Conservation (phyloP, 2,797 vertebrate genomes). For the Tangara arthus region DNA sequence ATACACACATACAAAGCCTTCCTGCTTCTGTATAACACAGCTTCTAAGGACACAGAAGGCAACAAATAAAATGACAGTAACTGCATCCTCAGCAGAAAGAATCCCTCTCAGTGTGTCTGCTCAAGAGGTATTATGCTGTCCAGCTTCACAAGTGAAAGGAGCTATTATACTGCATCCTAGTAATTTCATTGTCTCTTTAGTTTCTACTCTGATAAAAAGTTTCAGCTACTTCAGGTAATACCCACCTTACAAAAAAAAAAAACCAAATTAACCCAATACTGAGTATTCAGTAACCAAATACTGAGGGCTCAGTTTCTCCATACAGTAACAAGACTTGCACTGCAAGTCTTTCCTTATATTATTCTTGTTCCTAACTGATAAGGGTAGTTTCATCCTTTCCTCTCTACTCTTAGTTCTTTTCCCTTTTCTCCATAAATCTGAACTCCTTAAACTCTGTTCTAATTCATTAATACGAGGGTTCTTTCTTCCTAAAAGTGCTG, state of each 20-base stretch:
- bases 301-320: not conserved
- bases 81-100: not conserved
- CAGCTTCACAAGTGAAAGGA: not conserved
- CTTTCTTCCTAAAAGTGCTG: not conserved
- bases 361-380: not conserved
- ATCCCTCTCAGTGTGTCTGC: not conserved
- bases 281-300: not conserved
- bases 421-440: not conserved
- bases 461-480: not conserved
- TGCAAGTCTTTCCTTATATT: not conserved
- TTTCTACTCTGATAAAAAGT: not conserved
- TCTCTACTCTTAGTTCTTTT: not conserved
- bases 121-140: not conserved
- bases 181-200: not conserved
- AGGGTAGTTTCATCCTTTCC: not conserved
- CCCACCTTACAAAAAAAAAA: rapidly evolving
- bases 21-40: not conserved
- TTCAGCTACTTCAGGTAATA: not conserved
- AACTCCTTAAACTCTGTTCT: not conserved
- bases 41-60: not conserved
- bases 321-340: not conserved
- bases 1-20: not conserved
- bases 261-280: not conserved
- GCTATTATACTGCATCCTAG: not conserved
- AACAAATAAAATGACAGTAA: not conserved